phyloP scores from a whole-genome alignment of 2,888 invertebrate species.

The Chironomus tentans region DNA sequence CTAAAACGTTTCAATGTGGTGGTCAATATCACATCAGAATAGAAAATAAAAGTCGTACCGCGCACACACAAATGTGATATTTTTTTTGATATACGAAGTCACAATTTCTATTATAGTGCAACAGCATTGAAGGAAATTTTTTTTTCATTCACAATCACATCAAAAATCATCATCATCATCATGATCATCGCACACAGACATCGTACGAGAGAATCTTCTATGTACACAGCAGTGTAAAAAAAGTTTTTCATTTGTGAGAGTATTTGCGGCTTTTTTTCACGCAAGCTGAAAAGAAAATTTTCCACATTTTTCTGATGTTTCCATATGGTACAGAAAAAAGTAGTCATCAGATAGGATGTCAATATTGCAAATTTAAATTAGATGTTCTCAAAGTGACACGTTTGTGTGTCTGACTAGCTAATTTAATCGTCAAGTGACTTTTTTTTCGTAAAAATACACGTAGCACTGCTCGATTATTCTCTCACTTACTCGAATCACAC shows the following conservation, averaged over 20 bases:
- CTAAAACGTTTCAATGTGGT: too few relatives aligned
- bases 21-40: too few relatives aligned
- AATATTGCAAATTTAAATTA: too few relatives aligned
- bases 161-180: not conserved
- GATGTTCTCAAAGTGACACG: too few relatives aligned
- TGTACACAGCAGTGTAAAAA: too few relatives aligned
- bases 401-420: too few relatives aligned
- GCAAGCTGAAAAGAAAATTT: not conserved
- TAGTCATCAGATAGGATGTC: not conserved
- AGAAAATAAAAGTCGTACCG: too few relatives aligned
- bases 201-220: not conserved
- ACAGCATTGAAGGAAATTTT: not conserved
- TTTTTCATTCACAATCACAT: not conserved
- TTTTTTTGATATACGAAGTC: too few relatives aligned
- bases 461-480: too few relatives aligned
- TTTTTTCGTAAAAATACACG: not conserved
- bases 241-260: not conserved
- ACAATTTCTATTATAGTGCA: too few relatives aligned
- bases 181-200: not conserved
- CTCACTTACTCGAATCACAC: not conserved
- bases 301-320: constrained; percentile 5
- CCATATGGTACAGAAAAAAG: constrained; percentile 12
- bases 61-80: too few relatives aligned
- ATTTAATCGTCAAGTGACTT: too few relatives aligned
- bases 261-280: constrained; percentile 3